Evolutionary conservation across 92 coral and sea anemone genomes (phyloP), one percentile per base, ranked within the genome.

Genomic region (Parazoanthus swiftii): DNA sequence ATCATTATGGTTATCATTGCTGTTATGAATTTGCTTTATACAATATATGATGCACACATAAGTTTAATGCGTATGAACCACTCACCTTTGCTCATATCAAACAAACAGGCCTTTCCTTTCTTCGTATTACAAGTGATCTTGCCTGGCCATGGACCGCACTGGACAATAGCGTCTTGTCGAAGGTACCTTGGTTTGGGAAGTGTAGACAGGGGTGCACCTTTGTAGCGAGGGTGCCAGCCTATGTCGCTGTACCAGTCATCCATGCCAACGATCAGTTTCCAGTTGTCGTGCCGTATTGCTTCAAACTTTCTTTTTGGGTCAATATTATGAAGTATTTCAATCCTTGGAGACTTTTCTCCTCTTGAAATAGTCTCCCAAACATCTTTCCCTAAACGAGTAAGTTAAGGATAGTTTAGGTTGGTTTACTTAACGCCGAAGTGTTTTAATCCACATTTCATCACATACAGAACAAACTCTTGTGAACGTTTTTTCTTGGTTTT

Each of bases 341-440:
- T 92, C 91, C 99, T 86, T 14, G 99, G 99, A 75, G 97, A 92
- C 42, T 90, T 89, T 33, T 88, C 92, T 36, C 90, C 98, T 44
- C 81, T 82, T 4, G 99, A 94, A 90, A 97, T 94, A 44, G 97
- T 85, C n/a, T 92, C 82, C 99, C 99, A 97, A 80, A 97, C 98
- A 71, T 97, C 94, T 85, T 92, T 94, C 18, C 99, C 87, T 84
- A 56, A 10, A 16, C 6, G 68, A 79, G 4, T 9, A 48, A 26
- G 14, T 48, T 10, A 13, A 42, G 39, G 13, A 7, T 25, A 3
- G 8, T 50, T 5, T 11, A 25, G 48, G 14, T n/a, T n/a, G 11
- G 20, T n/a, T 42, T 54, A 26, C 8, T 8, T 25, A 7, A 13
- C 59, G 3, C 59, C 20, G 14, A 54, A 54, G 59, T 54, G 18